phyloP scores from a whole-genome alignment of 2,797 vertebrate genomes.

The Lophius americanus region DNA sequence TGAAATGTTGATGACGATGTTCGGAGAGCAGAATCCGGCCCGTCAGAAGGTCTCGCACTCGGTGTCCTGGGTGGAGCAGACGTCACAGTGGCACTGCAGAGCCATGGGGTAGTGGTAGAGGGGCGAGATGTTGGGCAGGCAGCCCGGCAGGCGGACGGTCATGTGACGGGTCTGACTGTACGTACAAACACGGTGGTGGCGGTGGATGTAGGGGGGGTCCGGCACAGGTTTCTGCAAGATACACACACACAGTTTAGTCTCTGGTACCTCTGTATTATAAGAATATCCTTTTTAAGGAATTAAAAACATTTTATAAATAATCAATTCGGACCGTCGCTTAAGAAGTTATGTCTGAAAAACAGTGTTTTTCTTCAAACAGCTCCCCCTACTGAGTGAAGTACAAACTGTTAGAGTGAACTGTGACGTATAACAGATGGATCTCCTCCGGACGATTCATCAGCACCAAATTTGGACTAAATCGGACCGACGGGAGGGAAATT shows the following conservation, averaged over 20 bases:
- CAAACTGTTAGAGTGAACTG: too few species aligned
- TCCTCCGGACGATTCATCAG: too few species aligned
- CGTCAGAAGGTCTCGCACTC: conserved; percentile 82
- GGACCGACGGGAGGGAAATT: too few species aligned
- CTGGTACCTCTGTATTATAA: too few species aligned
- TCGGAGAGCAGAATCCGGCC: background rate
- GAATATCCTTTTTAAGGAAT: too few species aligned
- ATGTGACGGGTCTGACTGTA: conserved; percentile 75
- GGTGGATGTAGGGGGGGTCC: conserved; percentile 78
- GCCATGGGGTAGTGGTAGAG: conserved; percentile 82
- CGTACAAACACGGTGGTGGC: conserved; percentile 79
- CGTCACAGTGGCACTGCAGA: conserved; percentile 78
- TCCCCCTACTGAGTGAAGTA: too few species aligned
- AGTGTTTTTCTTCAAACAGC: background rate
- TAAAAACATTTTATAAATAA: too few species aligned
- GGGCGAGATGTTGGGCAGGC: conserved; percentile 72
- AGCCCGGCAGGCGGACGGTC: conserved; percentile 77
- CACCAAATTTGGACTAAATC: too few species aligned
- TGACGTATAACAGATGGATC: too few species aligned
- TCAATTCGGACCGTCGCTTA: too few species aligned
- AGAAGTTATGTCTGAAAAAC: background rate
- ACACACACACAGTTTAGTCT: background rate
- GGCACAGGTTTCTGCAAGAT: conserved; percentile 72
- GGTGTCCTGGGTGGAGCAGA: conserved; percentile 79
- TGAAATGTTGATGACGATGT: background rate